Evolutionary conservation across 2,113 vertebrate genomes (phyloP).

Genomic region (Istiophorus platypterus): DNA sequence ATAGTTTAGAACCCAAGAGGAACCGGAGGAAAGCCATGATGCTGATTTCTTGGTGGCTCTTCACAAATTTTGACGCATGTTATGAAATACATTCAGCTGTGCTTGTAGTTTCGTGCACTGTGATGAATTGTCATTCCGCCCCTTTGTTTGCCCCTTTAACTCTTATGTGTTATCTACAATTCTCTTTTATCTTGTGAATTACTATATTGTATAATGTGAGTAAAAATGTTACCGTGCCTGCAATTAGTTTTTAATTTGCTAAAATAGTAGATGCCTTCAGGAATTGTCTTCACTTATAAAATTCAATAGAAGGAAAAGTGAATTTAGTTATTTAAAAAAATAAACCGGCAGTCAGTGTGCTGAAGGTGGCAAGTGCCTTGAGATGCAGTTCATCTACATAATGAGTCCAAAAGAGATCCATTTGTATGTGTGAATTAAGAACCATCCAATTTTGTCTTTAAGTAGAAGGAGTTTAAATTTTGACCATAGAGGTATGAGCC

Average conservation of each 20-base stretch:
- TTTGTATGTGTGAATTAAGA: slow-evolving; percentile 2
- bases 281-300: neutral
- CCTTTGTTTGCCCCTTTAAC: neutral
- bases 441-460: neutral
- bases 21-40: no score
- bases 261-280: neutral
- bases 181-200: neutral
- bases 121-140: neutral
- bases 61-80: no score
- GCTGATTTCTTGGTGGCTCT: no score
- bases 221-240: neutral
- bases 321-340: neutral
- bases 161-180: neutral
- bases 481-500: neutral
- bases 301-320: neutral
- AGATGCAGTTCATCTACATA: neutral
- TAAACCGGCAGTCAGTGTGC: neutral
- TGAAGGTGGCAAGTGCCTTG: neutral
- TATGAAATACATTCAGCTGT: neutral
- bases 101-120: neutral
- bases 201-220: neutral
- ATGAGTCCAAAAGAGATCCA: neutral
- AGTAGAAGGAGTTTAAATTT: neutral
- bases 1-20: no score
- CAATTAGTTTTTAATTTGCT: neutral